Evolutionary conservation across 2,888 invertebrate genomes (phyloP), one percentile per base, ranked within the genome.

Genomic region (Eupsilia transversa): DNA sequence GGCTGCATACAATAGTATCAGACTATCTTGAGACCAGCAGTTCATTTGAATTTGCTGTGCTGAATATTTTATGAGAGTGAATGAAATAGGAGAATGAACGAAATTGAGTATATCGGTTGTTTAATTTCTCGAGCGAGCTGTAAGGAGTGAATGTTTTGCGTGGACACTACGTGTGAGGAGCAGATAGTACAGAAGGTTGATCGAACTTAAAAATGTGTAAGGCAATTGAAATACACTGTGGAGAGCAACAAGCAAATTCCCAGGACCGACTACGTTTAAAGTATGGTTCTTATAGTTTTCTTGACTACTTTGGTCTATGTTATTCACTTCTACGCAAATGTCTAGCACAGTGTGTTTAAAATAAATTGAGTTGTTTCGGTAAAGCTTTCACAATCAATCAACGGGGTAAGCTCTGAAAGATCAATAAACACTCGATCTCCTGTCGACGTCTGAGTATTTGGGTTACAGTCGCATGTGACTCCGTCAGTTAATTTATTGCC

Each of bases 401-500:
- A 12, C 33, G n/a, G 14, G 17, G 17, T 80, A 56, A 76, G 60
- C 61, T 76, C 49, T 17, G 6, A 5, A 49, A 61, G 49, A 81
- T 75, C 74, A 61, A 81, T 43, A 59, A 74, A 74, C 70, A 49
- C 60, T 72, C 54, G 46, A 56, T 72, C 46, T 72, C n/a, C 38
- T 46, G 52, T 60, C 43, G 27, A 33, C 41, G 72, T 43, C 54
- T 41, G 80, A 49, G 65, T 74, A 80, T 83, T 74, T 63, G 52
- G 67, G 68, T 43, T 56, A 30, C 60, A 59, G 65, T 56, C 61
- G 14, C 49, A n/a, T 65, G 68, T 43, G 80, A 57, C 65, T 73
- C 67, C 46, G 66, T 59, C 68, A 38, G 41, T 41, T 77, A 79
- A 86, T 82, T 86, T 79, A 86, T 86, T 72, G 67, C 67, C 75